Base-by-base conservation (phyloP, 2,888 invertebrate species). In the Chaitophorus viminalis region DNA sequence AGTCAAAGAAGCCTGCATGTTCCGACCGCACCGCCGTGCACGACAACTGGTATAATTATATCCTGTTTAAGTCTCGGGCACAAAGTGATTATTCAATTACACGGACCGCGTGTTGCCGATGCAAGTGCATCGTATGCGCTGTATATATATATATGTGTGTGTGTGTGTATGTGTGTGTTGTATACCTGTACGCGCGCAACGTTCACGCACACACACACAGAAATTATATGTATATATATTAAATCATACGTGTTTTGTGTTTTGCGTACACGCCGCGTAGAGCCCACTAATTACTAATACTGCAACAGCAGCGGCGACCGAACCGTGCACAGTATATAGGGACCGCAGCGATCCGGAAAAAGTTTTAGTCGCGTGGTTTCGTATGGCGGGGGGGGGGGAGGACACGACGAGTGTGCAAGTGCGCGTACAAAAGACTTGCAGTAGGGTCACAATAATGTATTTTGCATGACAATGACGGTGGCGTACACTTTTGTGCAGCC, bases 401-500 rank as follows among this genome's bases (percentile, higher is more conserved):
- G 14, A 2, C 1, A 68, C 21, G n/a, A 70, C 11, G 70, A 29
- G 60, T 9, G 70, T 31, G 29, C 70, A 17, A 70, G 70, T 70
- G 70, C 36, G 78, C n/a, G 52, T 4, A 76, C 84, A 77, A 85
- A 77, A 85, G 76, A 85, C 77, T 65, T 9, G 60, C 60, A 39
- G 46, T 21, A 17, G 52, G 18, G 36, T 36, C 54, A 33, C 46
- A 65, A n/a, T n/a, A n/a, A 65, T 68, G 81, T 65, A 60, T 87
- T 87, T 85, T 75, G 74, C 81, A 81, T 81, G 81, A 87, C 79
- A 87, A 87, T 87, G 74, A 29, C n/a, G 17, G 72, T 17, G n/a
- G n/a, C n/a, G 25, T 11, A 79, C 25, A 79, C 79, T 79, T 86
- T 79, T 70, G 79, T 86, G 33, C 33, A 76, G 9, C 72, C 78